phyloP scores from a whole-genome alignment of 92 coral and sea anemone genomes.

The Hydrozoanthus gracilis region DNA sequence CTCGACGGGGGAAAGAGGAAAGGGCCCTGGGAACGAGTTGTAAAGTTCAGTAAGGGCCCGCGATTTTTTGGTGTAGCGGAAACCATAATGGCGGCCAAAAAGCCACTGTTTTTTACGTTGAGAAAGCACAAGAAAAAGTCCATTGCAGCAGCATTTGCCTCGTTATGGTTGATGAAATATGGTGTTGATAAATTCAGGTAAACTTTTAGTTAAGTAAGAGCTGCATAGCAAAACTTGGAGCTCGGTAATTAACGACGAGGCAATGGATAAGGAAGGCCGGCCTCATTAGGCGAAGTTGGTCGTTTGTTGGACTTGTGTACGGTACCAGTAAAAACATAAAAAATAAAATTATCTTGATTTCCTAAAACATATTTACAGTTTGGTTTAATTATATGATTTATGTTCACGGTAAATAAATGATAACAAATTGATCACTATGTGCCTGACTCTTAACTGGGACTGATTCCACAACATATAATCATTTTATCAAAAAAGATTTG shows the following conservation, averaged over 20 bases:
- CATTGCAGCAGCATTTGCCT: conserved; percentile 78
- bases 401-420: neutral
- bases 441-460: too few species aligned
- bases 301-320: too few species aligned
- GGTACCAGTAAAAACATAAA: too few species aligned
- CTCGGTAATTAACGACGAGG: neutral
- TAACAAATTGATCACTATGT: too few species aligned
- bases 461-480: too few species aligned
- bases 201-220: neutral
- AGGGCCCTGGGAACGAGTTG: neutral
- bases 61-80: conserved; percentile 13
- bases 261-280: too few species aligned
- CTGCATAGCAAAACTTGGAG: neutral
- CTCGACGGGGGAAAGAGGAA: neutral
- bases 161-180: conserved; percentile 84
- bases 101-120: conserved; percentile 89
- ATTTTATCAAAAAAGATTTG: too few species aligned
- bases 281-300: too few species aligned
- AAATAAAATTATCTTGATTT: too few species aligned
- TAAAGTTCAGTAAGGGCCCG: conserved; percentile 8
- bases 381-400: neutral
- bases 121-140: conserved; percentile 94
- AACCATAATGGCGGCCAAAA: conserved; percentile 85
- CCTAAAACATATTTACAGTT: too few species aligned
- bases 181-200: conserved; percentile 95